A percentile compares a stretch with the other conserved stretches of the same genome.
Conservation (phyloP, 1,140 invertebrate genomes). For the Anastatus disparis region DNA sequence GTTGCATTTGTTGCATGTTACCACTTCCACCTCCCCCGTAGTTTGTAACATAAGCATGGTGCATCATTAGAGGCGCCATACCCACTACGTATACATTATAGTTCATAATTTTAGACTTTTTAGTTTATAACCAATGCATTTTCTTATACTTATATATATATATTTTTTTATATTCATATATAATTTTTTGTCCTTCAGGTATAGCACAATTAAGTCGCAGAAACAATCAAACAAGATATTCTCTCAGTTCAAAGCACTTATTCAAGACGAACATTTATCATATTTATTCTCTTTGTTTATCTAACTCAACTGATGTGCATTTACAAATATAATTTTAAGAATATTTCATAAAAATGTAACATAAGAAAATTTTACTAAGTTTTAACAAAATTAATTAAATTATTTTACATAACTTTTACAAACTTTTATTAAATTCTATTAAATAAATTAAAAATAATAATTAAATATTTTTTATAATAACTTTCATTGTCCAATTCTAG, state of each 20-base stretch:
- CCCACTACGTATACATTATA: slow-evolving; percentile 66
- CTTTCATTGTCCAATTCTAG: too few relatives aligned
- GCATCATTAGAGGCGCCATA: slow-evolving; percentile 70
- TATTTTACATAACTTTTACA: too few relatives aligned
- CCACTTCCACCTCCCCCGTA: slow-evolving; percentile 70
- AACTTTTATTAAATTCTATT: too few relatives aligned
- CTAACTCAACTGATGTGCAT: neutral
- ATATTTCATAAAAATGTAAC: too few relatives aligned
- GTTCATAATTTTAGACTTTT: slow-evolving; percentile 62
- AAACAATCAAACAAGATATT: slow-evolving; percentile 45
- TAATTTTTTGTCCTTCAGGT: slow-evolving; percentile 38
- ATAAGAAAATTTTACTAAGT: too few relatives aligned
- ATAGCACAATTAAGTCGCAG: slow-evolving; percentile 54
- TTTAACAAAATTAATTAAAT: too few relatives aligned
- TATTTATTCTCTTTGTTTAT: slow-evolving; percentile 28
- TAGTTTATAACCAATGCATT: slow-evolving; percentile 43
- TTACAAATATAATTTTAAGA: neutral
- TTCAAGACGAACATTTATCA: slow-evolving; percentile 14
- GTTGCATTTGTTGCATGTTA: slow-evolving; percentile 70
- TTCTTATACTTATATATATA: slow-evolving; percentile 40
- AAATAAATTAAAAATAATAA: too few relatives aligned
- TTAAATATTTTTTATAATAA: too few relatives aligned
- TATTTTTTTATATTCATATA: slow-evolving; percentile 11
- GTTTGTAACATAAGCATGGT: slow-evolving; percentile 72
- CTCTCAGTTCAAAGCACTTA: slow-evolving; percentile 21